These are phyloP conservation scores for Neomicropteryx cornuta DNA, from an alignment of 1,140 invertebrate genomes.

Conservation along the genomic window DNA sequence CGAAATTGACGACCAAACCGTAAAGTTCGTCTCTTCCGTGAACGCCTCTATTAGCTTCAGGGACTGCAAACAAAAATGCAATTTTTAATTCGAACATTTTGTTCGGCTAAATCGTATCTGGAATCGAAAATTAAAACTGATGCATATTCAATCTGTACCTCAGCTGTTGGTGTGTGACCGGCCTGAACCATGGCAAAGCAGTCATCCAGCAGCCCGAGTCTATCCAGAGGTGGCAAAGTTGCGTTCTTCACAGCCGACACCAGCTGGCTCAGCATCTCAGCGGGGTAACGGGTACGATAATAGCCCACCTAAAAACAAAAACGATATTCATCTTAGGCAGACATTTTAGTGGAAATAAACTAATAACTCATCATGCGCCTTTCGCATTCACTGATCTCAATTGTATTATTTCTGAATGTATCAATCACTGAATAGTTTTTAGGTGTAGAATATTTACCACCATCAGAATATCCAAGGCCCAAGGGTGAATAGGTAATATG, in stretches of 20 bases:
- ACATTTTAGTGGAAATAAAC: background rate
- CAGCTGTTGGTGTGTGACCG: constrained; percentile 68
- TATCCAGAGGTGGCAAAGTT: constrained; percentile 76
- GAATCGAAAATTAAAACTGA: background rate
- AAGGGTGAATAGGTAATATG: no score
- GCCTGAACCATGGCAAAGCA: constrained; percentile 85
- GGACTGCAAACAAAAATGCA: constrained; percentile 25
- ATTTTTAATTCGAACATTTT: background rate
- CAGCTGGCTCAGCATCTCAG: constrained; percentile 65
- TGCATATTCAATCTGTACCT: constrained; percentile 43
- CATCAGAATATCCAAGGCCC: no score
- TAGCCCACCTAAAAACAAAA: constrained; percentile 52
- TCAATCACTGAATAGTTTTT: no score
- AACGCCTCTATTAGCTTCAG: constrained; percentile 63
- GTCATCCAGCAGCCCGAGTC: constrained; percentile 85
- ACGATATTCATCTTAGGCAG: constrained; percentile 2
- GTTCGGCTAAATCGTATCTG: background rate
- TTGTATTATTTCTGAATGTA: no score
- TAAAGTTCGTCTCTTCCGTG: constrained; percentile 80
- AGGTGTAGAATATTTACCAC: no score
- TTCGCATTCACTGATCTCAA: no score
- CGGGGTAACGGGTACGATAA: constrained; percentile 79
- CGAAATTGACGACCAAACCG: constrained; percentile 83
- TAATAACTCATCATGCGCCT: no score
- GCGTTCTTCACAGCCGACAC: constrained; percentile 69